Base-by-base conservation (phyloP, 2,888 invertebrate species). In the Drosophila setosimentum region DNA sequence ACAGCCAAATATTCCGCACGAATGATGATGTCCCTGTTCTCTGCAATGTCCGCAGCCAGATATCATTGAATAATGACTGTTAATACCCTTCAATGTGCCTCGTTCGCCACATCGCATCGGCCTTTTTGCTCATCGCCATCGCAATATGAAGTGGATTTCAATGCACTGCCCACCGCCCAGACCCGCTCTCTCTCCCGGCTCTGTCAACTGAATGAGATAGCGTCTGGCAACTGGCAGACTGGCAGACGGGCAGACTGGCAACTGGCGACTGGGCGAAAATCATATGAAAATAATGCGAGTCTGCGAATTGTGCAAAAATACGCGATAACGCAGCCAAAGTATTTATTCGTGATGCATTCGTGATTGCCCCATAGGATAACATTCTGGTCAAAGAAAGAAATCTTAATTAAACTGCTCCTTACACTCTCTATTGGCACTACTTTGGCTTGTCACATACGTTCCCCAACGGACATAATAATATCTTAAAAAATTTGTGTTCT, bases 31-130 rank as follows among this genome's bases (percentile, higher is more conserved):
- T 89, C 80, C 84, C 84, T 73, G 82, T 84, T 80, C 45, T 16
- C 86, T 79, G 87, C 88, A 85, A 85, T 89, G 87, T 87, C 88
- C 90, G 80, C 88, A 78, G 82, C 80, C 87, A 89, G 92, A 91
- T 91, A 91, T 91, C 91, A 92, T 91, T 92, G 91, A 91, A 92
- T 91, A 91, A 91, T 92, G 91, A 91, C 91, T 92, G 92, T 92
- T 92, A 92, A 92, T 91, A 91, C 92, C 91, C 89, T 91, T 91
- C 92, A 92, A 91, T 91, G 90, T 91, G 83, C 69, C 70, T 55
- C 55, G 24, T 66, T 62, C 53, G 55, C 53, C 57, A 40, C 54
- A 59, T 54, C 60, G 24, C 58, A 50, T 49, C 55, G 64, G 58
- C 40, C 32, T 65, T 61, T 42, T 40, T 55, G 68, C 68, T 68